Evolutionary conservation across 2,113 vertebrate genomes (phyloP).

Genomic region (Ctenodactylus gundi): DNA sequence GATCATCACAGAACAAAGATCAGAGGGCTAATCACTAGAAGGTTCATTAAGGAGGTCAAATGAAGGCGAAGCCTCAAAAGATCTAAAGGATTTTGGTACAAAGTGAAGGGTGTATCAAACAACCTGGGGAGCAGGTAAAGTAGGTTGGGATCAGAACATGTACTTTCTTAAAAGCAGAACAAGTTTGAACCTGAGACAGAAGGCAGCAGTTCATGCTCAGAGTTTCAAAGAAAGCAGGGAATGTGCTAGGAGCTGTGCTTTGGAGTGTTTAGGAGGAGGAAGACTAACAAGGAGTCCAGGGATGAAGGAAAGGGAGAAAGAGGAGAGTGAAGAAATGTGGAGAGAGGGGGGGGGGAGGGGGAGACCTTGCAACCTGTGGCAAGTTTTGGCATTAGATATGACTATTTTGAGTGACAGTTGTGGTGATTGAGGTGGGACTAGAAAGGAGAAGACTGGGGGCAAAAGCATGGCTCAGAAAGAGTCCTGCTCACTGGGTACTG

Average conservation of each 20-base stretch:
- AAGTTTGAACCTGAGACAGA: background rate
- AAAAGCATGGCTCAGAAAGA: background rate
- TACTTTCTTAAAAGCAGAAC: background rate
- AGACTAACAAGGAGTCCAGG: background rate
- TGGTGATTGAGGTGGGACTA: background rate
- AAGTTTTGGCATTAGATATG: background rate
- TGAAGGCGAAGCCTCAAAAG: background rate
- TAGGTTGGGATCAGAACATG: background rate
- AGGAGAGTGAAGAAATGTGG: too few species aligned
- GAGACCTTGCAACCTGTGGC: too few species aligned
- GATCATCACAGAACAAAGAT: background rate
- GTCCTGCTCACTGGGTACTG: background rate
- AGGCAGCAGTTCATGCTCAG: background rate
- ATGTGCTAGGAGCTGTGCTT: background rate
- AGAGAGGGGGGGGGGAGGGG: too few species aligned
- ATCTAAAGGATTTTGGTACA: background rate
- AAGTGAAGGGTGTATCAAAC: background rate
- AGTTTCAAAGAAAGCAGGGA: background rate
- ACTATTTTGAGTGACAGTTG: background rate
- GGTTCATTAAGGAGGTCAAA: background rate
- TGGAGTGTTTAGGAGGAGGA: fast-evolving
- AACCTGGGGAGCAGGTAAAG: background rate
- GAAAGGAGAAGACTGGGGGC: background rate
- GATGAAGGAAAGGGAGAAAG: too few species aligned
- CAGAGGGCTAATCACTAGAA: background rate